Percentiles rank a stretch among this genome's conserved stretches.
phyloP scores from a whole-genome alignment of 1,140 invertebrate genomes.

The Calosoma granatense region DNA sequence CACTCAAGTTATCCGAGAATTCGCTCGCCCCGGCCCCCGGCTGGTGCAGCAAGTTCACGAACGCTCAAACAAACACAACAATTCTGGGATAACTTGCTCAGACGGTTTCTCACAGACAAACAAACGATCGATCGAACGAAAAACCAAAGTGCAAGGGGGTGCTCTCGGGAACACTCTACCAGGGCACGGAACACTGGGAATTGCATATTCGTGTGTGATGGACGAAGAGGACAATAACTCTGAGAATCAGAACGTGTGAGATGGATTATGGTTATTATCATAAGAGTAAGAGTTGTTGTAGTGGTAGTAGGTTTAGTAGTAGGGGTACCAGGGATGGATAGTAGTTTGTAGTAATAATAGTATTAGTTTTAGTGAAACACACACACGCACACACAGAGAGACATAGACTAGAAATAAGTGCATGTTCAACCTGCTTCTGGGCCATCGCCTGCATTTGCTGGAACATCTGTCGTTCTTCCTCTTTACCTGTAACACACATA shows the following conservation, averaged over 20 bases:
- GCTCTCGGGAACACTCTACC: too few relatives aligned
- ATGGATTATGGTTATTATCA: too few relatives aligned
- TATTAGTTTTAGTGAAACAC: background rate
- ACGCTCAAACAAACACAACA: background rate
- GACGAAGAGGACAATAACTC: too few relatives aligned
- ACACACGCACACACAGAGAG: background rate
- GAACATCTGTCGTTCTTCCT: conserved; percentile 89
- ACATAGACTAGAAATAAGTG: background rate
- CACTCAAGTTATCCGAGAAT: background rate
- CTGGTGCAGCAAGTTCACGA: background rate
- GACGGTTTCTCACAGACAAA: background rate
- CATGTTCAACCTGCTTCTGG: conserved; percentile 77
- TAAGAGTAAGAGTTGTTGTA: too few relatives aligned
- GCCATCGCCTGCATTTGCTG: conserved; percentile 93
- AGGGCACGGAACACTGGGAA: too few relatives aligned
- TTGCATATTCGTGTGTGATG: too few relatives aligned
- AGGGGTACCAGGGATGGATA: too few relatives aligned
- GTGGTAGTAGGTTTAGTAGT: too few relatives aligned
- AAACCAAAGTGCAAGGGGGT: background rate
- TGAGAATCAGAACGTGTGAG: too few relatives aligned
- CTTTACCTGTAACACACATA: conserved; percentile 67
- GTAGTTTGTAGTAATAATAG: too few relatives aligned
- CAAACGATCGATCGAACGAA: background rate
- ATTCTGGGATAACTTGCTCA: background rate
- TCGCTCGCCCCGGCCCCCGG: too few relatives aligned